Evolutionary conservation across 2,888 invertebrate species (phyloP), one percentile per base, ranked within the genome.

Genomic region (Hyalella azteca): DNA sequence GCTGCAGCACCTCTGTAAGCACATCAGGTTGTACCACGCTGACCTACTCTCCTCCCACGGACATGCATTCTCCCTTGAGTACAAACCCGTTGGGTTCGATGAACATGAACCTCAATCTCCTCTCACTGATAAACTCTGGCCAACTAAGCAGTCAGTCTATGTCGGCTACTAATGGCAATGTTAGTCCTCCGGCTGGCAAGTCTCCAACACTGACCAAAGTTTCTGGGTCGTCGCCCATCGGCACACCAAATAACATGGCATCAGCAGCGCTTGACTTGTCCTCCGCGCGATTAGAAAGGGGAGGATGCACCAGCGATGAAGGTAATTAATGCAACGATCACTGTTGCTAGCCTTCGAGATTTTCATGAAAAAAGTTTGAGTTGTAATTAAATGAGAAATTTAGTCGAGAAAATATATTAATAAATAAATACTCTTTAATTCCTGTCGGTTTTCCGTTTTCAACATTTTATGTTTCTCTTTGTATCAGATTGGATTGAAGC

Each of bases 241-340:
- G 81, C 81, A 83, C 79, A 77, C 73, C 83, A 76, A 82, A 81
- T 78, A 79, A 78, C 82, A 79, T 81, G 78, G 73, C 84, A 50
- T 78, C 84, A 49, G 82, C 80, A 59, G 84, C 84, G 73, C 80
- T 84, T 78, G 84, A 84, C 81, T 82, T 84, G 78, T 84, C 84
- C n/a, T 80, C 84, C 76, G 82, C 84, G 59, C 78, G 84, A 80
- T 80, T 79, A 80, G 81, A 80, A 78, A 84, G 81, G 78, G 82
- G 81, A 73, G 79, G 80, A 80, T 82, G 78, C 81, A 81, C 80
- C 79, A 84, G 84, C 73, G 84, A 84, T 77, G 84, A 84, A 84
- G 84, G 84, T 84, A 82, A 84, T 80, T 75, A 78, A 29, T 54
- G 26, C 29, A 22, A 22, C 26, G 54, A 26, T 19, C 36, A 49